A percentile compares a stretch with the other conserved stretches of the same genome.
phyloP scores from a whole-genome alignment of 2,113 vertebrate species.

The Uria aalge region DNA sequence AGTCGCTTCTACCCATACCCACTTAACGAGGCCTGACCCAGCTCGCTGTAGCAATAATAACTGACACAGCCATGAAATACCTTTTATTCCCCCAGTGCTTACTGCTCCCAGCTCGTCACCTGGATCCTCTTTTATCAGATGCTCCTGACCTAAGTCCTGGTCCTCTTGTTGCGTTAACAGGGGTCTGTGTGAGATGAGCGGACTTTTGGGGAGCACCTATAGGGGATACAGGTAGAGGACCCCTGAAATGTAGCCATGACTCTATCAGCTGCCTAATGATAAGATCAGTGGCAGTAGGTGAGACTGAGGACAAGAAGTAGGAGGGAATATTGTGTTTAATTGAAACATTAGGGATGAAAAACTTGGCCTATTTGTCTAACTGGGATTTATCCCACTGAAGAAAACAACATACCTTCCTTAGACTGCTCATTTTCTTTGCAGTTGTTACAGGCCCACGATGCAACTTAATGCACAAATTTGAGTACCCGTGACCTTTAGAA shows the following conservation, averaged over 20 bases:
- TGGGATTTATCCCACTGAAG: neutral
- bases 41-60: neutral
- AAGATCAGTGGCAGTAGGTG: neutral
- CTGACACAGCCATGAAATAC: neutral
- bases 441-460: neutral
- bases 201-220: neutral
- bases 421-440: neutral
- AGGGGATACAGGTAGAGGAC: neutral
- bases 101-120: neutral
- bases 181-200: neutral
- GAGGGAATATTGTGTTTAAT: neutral
- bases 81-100: neutral
- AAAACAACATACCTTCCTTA: neutral
- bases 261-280: neutral
- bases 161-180: neutral
- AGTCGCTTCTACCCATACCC: accelerated
- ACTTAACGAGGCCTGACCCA: accelerated
- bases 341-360: neutral
- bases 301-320: neutral
- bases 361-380: neutral
- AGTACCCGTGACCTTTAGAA: conserved; percentile 45
- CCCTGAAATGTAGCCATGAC: neutral
- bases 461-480: neutral
- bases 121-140: neutral
- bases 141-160: neutral